These are phyloP conservation scores for Pygoscelis adeliae DNA, from an alignment of 2,113 vertebrate species.

Conservation along the genomic window DNA sequence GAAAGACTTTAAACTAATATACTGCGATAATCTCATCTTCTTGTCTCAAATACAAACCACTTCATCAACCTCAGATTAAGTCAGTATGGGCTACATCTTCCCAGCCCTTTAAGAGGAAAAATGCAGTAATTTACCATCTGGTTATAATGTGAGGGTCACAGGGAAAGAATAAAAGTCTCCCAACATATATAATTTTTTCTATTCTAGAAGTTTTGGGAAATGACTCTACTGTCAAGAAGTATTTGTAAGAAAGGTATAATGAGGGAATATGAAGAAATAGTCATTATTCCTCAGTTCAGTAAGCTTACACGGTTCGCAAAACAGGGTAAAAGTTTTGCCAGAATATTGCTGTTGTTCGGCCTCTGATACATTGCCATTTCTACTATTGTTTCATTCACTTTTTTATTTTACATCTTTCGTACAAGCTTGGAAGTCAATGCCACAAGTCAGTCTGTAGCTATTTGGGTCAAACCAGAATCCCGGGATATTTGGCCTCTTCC, in stretches of 20 bases:
- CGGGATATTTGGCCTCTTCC: background rate
- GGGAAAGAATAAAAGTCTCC: constrained; percentile 21
- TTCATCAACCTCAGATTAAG: constrained; percentile 69
- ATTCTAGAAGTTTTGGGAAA: constrained; percentile 21
- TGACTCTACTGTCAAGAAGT: constrained; percentile 17
- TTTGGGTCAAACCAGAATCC: background rate
- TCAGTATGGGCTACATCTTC: constrained; percentile 48
- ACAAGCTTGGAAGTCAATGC: background rate
- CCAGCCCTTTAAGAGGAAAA: constrained; percentile 33
- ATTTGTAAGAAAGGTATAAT: constrained; percentile 22
- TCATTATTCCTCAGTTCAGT: background rate
- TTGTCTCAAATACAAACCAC: constrained; percentile 63
- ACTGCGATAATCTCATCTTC: constrained; percentile 65
- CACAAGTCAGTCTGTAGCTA: background rate
- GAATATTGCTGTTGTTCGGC: background rate
- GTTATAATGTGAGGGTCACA: constrained; percentile 46
- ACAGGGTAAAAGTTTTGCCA: background rate
- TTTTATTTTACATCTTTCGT: background rate
- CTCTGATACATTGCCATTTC: constrained; percentile 19
- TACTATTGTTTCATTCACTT: background rate
- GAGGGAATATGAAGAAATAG: constrained; percentile 7
- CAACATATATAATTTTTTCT: background rate
- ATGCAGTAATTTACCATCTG: constrained; percentile 60
- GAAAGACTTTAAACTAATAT: constrained; percentile 67
- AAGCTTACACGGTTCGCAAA: background rate